A percentile compares a stretch with the other conserved stretches of the same genome.
These are phyloP conservation scores for Lysandra bellargus DNA, from an alignment of 2,888 invertebrate genomes.

Conservation along the genomic window DNA sequence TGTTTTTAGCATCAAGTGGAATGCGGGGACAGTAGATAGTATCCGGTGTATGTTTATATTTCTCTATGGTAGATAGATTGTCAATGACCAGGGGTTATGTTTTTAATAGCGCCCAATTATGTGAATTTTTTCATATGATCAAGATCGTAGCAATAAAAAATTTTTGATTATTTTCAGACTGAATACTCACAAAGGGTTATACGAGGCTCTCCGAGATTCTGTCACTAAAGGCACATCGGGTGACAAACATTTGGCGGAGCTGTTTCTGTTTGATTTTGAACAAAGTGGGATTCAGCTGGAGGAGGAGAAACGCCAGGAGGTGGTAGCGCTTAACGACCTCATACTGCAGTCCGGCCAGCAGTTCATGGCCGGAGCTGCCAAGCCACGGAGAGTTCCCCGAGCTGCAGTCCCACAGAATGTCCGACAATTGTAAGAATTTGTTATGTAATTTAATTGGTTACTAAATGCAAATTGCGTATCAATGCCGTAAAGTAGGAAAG, in stretches of 20 bases:
- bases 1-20: no score
- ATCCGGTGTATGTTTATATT: no score
- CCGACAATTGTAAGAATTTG: slow-evolving; percentile 83
- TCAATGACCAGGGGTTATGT: background rate
- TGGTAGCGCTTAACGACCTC: slow-evolving; percentile 92
- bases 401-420: slow-evolving; percentile 85
- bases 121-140: no score
- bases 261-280: slow-evolving; percentile 98
- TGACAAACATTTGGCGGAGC: slow-evolving; percentile 91
- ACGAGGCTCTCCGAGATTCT: slow-evolving; percentile 87
- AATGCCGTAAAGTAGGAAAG: no score
- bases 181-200: slow-evolving; percentile 93
- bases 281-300: slow-evolving; percentile 97
- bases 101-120: background rate
- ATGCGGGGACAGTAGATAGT: no score
- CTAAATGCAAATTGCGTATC: no score
- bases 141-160: background rate
- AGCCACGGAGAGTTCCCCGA: slow-evolving; percentile 84
- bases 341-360: slow-evolving; percentile 92
- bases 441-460: no score
- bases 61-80: no score
- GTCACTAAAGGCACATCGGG: slow-evolving; percentile 88
- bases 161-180: slow-evolving; percentile 77
- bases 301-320: slow-evolving; percentile 84
- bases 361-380: slow-evolving; percentile 88